Evolutionary conservation across 2,888 invertebrate genomes (phyloP).

Genomic region (Muscina levida): DNA sequence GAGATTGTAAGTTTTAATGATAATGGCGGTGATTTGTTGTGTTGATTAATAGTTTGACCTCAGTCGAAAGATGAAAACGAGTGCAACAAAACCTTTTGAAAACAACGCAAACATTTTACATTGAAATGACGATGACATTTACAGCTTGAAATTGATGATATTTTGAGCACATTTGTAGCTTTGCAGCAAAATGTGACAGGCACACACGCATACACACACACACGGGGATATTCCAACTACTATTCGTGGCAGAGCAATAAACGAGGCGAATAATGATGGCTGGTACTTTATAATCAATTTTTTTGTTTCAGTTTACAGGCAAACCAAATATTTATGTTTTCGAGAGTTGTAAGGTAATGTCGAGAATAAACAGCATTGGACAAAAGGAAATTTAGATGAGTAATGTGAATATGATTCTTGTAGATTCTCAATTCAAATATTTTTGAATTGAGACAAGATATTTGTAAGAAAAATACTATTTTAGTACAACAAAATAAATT

Average conservation of each 20-base stretch:
- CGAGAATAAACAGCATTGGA: no score
- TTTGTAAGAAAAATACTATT: no score
- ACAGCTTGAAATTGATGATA: slow-evolving; percentile 28
- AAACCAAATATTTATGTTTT: no score
- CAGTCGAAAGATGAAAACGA: not conserved
- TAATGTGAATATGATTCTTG: no score
- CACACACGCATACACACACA: not conserved
- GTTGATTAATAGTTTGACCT: slow-evolving; percentile 63
- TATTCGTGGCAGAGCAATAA: slow-evolving; percentile 25
- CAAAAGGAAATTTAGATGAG: no score
- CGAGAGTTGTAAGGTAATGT: no score
- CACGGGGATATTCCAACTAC: no score
- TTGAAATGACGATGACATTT: slow-evolving; percentile 29
- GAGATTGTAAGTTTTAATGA: slow-evolving; percentile 59
- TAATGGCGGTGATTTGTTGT: slow-evolving; percentile 65
- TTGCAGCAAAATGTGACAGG: not conserved
- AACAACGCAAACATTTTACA: not conserved
- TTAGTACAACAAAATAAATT: no score
- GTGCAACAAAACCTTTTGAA: slow-evolving; percentile 27
- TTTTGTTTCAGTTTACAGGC: no score
- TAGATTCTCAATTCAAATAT: no score
- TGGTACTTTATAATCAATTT: slow-evolving; percentile 33
- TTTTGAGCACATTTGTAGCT: slow-evolving; percentile 13
- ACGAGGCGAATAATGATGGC: slow-evolving; percentile 37
- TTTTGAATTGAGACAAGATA: no score